Conservation (phyloP, 2,113 vertebrate species). For the Ammodytes dubius region DNA sequence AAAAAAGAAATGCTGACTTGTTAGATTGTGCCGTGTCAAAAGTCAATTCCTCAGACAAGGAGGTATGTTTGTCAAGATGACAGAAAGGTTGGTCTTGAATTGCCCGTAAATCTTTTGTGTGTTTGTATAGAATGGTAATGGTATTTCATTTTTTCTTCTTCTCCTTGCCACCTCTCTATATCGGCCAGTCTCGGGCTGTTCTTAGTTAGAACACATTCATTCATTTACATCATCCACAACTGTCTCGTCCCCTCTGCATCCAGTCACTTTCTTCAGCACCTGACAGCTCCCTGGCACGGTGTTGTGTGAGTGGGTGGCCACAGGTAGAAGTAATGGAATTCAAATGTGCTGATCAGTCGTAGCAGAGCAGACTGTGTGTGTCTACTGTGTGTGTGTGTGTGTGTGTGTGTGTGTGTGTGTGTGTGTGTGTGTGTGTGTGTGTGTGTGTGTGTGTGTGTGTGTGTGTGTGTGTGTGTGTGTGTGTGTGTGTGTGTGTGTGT, state of each 20-base stretch:
- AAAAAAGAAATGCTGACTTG: conserved; percentile 65
- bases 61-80: conserved; percentile 40
- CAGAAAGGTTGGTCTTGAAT: conserved; percentile 13
- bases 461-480: conserved; percentile 31
- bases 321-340: conserved; percentile 70
- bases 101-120: conserved; percentile 34
- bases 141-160: conserved; percentile 16
- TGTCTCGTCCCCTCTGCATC: conserved; percentile 51
- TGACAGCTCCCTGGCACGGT: conserved; percentile 40
- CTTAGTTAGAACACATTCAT: conserved; percentile 26
- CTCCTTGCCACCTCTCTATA: conserved; percentile 27
- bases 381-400: conserved; percentile 26
- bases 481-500: conserved; percentile 23
- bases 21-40: conserved; percentile 28
- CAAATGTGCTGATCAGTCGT: conserved; percentile 63
- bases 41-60: conserved; percentile 51
- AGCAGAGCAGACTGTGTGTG: conserved; percentile 39
- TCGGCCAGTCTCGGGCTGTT: conserved; percentile 54
- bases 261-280: conserved; percentile 58
- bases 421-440: conserved; percentile 29
- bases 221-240: conserved; percentile 55
- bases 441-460: conserved; percentile 31
- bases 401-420: conserved; percentile 27
- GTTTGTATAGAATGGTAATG: neutral
- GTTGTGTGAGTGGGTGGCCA: conserved; percentile 36